Evolutionary conservation across 1,140 invertebrate species (phyloP).

Genomic region (Drosophila trapezifrons): DNA sequence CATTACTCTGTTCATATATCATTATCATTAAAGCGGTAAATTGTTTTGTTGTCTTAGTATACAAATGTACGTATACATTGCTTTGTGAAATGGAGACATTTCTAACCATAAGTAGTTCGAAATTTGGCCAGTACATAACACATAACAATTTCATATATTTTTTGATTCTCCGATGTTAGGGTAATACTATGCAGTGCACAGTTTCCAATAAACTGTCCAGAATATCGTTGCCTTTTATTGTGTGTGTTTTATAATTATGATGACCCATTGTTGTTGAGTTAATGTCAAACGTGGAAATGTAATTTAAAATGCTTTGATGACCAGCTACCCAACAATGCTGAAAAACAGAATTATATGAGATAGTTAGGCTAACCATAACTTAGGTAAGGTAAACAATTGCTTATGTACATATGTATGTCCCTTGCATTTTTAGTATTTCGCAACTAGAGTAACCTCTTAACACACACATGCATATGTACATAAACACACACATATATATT

Average conservation of each 20-base stretch:
- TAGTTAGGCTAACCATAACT: no score
- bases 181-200: conserved; percentile 13
- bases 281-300: no score
- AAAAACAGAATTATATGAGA: no score
- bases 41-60: conserved; percentile 71
- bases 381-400: no score
- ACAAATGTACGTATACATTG: conserved; percentile 25
- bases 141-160: conserved; percentile 59
- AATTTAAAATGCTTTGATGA: no score
- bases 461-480: no score
- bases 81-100: not conserved
- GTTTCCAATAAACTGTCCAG: conserved; percentile 38
- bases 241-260: conserved; percentile 11
- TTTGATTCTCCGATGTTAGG: conserved; percentile 29
- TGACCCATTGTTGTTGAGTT: not conserved
- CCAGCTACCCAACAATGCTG: no score
- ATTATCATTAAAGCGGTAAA: conserved; percentile 83
- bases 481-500: no score
- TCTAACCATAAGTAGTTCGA: conserved; percentile 11
- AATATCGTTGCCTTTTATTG: conserved; percentile 18
- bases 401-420: no score
- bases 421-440: no score
- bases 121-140: conserved; percentile 23
- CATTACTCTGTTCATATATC: conserved; percentile 80
- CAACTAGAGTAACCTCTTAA: no score